These are phyloP conservation scores for Nomada ruficornis DNA, from an alignment of 2,888 invertebrate genomes.

Conservation along the genomic window DNA sequence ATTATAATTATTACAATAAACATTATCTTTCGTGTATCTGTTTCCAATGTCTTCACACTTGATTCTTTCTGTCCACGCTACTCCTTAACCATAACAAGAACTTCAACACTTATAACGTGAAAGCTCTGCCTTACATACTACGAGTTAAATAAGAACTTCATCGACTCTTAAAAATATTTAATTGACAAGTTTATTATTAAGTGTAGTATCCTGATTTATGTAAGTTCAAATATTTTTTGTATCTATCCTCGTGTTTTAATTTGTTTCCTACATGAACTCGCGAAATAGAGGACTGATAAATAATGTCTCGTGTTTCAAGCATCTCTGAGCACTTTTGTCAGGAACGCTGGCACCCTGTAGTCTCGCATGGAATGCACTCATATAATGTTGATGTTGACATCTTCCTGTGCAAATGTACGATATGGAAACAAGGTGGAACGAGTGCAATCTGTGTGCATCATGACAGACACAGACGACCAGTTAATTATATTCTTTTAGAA, in stretches of 20 bases:
- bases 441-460: slow-evolving; percentile 10
- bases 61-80: too few species aligned
- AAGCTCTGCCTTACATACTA: too few species aligned
- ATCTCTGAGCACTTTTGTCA: not conserved
- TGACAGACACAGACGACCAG: slow-evolving; percentile 5
- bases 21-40: too few species aligned
- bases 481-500: slow-evolving; percentile 35
- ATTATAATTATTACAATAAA: too few species aligned
- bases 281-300: not conserved
- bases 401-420: slow-evolving; percentile 14
- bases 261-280: not conserved
- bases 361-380: not conserved
- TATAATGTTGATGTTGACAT: slow-evolving; percentile 19
- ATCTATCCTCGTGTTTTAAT: not conserved
- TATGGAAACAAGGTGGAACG: slow-evolving; percentile 4
- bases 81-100: too few species aligned
- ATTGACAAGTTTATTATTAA: too few species aligned
- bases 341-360: not conserved
- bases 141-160: too few species aligned
- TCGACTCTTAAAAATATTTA: too few species aligned
- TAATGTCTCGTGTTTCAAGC: not conserved
- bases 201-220: too few species aligned
- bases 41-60: too few species aligned
- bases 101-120: too few species aligned
- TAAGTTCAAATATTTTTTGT: too few species aligned